A percentile compares a stretch with the other conserved stretches of the same genome.
Conservation (phyloP, 2,797 vertebrate species). For the Hippoglossus hippoglossus region DNA sequence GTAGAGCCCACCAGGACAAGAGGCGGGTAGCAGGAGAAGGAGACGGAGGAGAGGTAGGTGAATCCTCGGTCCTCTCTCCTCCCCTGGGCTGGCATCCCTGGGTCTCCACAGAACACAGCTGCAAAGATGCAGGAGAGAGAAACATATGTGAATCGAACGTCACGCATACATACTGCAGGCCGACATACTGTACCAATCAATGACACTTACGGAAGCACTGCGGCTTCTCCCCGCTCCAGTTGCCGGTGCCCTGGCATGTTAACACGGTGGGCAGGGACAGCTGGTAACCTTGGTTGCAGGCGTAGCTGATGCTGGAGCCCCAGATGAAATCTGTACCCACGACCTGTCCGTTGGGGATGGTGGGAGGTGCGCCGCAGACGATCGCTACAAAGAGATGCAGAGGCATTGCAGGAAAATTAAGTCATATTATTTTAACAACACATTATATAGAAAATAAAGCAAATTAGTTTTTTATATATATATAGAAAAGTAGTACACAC, state of each 20-base stretch:
- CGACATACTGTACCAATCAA: constrained; percentile 12
- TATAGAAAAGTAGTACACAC: no score
- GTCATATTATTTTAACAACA: background rate
- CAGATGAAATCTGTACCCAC: constrained; percentile 94
- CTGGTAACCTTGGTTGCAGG: constrained; percentile 97
- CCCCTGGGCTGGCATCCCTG: constrained; percentile 91
- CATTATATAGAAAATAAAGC: no score
- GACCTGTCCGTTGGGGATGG: constrained; percentile 93
- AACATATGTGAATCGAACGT: background rate
- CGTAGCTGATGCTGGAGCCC: constrained; percentile 95
- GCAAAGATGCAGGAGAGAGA: constrained; percentile 9
- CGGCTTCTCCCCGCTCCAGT: constrained; percentile 96
- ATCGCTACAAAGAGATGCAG: constrained; percentile 84
- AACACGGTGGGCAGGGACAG: constrained; percentile 95
- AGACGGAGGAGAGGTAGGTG: constrained; percentile 94
- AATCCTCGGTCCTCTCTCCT: constrained; percentile 94
- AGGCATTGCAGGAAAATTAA: background rate
- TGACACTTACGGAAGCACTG: constrained; percentile 96
- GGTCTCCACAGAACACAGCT: constrained; percentile 99
- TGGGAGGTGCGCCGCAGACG: constrained; percentile 88
- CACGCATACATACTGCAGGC: background rate
- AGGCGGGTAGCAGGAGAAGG: constrained; percentile 91
- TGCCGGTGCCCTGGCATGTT: constrained; percentile 94
- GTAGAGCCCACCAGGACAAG: constrained; percentile 93
- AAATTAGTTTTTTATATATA: no score